Base-by-base conservation (phyloP, 1,140 invertebrate genomes). In the Drosophila miranda region DNA sequence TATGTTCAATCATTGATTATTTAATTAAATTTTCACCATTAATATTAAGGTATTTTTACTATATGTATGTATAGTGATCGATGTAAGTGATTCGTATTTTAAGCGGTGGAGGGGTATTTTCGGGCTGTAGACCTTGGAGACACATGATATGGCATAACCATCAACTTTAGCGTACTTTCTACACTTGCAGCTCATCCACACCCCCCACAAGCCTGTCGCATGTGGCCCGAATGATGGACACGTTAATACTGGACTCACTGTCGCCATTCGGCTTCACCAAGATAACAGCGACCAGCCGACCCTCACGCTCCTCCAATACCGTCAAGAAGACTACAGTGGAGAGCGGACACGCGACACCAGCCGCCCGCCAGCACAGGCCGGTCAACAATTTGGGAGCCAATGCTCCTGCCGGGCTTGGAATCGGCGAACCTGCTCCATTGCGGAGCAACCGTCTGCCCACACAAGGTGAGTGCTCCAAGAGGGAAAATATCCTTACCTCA, bases 201-300 rank as follows among this genome's bases (percentile, higher is more conserved):
- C 91, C 92, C 41, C 91, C 92, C 56, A 92, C 92, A 43, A 91
- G 92, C 51, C 93, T 95, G 49, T 93, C 94, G 59, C 94, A 94
- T 71, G 94, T 95, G 93, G 94, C 94, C 45, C 90, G 94, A 6
- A 95, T 95, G 94, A 95, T 95, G 94, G 94, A 95, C 77, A 93
- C 94, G 2, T 92, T 95, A 73, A 93, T 95, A 86, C 82, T 93
- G 48, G 94, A 95, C 92, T 93, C 64, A 89, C 94, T 75, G 76
- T 92, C 92, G 28, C 93, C 93, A 38, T 94, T 94, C 73, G 92
- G 92, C 9, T 93, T 93, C 78, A 94, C 94, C 9, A 93, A 93
- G 73, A 93, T 94, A 74, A 93, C 93, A 21, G 90, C 92, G 71
- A 93, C 75, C 58, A 92, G 73, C 66, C 74, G 91, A 45, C 84